phyloP scores from a whole-genome alignment of 2,113 vertebrate species.

The Ploceus nigricollis region DNA sequence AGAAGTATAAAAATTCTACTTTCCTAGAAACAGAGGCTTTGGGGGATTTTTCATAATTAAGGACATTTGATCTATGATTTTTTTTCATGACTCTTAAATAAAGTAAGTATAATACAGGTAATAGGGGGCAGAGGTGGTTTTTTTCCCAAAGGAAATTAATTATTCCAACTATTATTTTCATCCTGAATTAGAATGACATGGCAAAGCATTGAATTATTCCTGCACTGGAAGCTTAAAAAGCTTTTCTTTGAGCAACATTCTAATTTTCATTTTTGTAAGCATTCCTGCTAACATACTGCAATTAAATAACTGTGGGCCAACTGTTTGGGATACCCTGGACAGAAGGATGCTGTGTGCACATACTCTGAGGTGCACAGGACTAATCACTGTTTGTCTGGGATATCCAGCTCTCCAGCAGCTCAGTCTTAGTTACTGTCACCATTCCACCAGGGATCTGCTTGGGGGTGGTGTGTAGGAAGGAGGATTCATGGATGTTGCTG shows the following conservation, averaged over 20 bases:
- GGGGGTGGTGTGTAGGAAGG: no score
- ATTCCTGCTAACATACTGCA: background rate
- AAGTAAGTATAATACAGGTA: background rate
- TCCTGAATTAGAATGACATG: background rate
- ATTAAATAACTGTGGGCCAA: background rate
- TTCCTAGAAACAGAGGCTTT: background rate
- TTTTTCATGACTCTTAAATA: background rate
- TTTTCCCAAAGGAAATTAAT: background rate
- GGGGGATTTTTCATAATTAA: constrained; percentile 12
- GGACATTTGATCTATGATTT: background rate
- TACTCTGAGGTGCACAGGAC: background rate
- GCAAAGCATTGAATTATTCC: background rate
- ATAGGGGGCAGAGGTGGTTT: background rate
- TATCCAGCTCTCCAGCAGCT: background rate
- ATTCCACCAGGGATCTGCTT: background rate
- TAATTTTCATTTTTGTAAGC: background rate
- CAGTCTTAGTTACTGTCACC: background rate
- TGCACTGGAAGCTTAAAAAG: background rate
- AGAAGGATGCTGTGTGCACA: background rate
- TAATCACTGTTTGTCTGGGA: background rate
- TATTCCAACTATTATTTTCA: background rate
- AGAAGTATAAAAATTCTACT: background rate
- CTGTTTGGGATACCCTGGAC: background rate
- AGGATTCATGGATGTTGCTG: background rate
- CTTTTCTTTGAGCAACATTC: background rate